Evolutionary conservation across 2,888 invertebrate species (phyloP).

Genomic region (Tanypteryx hageni): DNA sequence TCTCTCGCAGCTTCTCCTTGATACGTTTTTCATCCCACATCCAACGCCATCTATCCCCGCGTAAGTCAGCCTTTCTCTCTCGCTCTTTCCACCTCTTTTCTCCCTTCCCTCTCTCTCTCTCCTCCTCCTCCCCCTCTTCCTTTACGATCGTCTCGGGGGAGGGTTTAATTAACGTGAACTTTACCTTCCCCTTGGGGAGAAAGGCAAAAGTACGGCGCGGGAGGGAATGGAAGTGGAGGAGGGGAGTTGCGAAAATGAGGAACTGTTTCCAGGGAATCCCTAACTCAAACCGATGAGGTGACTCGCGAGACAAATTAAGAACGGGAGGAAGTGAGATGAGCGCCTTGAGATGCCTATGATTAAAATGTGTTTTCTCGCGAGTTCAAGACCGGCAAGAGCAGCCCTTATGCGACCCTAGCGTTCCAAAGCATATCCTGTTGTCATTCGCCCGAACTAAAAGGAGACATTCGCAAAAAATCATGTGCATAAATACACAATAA

Average conservation of each 20-base stretch:
- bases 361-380: not conserved
- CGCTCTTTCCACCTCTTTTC: not conserved
- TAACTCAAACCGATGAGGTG: not conserved
- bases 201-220: not conserved
- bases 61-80: not conserved
- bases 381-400: too few species aligned
- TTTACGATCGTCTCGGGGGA: conserved; percentile 13
- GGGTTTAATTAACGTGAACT: conserved; percentile 44
- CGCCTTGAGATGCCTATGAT: not conserved
- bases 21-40: not conserved
- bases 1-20: not conserved
- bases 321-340: not conserved
- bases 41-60: not conserved
- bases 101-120: not conserved
- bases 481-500: too few species aligned
- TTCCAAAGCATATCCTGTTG: too few species aligned
- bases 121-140: not conserved
- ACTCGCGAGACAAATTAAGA: conserved; percentile 9
- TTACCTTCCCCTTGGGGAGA: not conserved
- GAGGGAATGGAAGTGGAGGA: too few species aligned
- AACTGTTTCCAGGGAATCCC: not conserved
- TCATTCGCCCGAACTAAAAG: too few species aligned
- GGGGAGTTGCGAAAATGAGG: not conserved
- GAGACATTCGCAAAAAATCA: too few species aligned
- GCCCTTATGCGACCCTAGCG: too few species aligned